A percentile compares a stretch with the other conserved stretches of the same genome.
These are phyloP conservation scores for Ascidia mentula DNA, from an alignment of 23 tunicate species.

Conservation along the genomic window DNA sequence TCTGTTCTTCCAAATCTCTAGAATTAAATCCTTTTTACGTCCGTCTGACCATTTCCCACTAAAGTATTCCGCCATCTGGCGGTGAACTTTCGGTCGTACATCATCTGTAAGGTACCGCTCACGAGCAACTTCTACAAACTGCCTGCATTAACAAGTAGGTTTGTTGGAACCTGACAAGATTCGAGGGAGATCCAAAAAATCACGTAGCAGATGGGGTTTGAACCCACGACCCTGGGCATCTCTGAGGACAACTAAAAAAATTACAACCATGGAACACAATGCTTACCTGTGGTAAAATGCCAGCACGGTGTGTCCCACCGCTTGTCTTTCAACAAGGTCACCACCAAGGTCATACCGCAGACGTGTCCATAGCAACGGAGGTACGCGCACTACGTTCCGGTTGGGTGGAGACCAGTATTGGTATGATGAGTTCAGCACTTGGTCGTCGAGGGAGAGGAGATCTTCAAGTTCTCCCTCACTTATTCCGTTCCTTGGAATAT, in stretches of 20 bases:
- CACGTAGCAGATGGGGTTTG: too few species aligned
- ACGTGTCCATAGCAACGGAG: conserved; percentile 60
- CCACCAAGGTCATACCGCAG: conserved; percentile 47
- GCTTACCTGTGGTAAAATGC: conserved; percentile 68
- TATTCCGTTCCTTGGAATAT: conserved; percentile 58
- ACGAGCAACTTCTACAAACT: conserved; percentile 72
- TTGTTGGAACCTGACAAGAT: too few species aligned
- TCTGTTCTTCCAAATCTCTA: conserved; percentile 69
- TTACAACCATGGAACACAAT: not conserved
- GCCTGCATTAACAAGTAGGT: too few species aligned
- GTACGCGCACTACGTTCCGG: conserved; percentile 48
- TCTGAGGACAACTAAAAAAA: too few species aligned
- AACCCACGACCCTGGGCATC: too few species aligned
- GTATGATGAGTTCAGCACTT: conserved; percentile 50
- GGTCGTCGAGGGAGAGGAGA: conserved; percentile 75
- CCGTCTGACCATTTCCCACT: conserved; percentile 70
- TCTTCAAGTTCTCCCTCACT: conserved; percentile 70
- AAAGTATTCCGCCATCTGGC: conserved; percentile 51
- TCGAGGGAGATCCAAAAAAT: too few species aligned
- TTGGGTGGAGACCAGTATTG: conserved; percentile 79
- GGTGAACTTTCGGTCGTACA: conserved; percentile 25
- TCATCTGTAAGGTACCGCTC: conserved; percentile 45
- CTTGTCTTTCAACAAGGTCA: conserved; percentile 79
- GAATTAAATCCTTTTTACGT: conserved; percentile 40
- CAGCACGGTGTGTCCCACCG: conserved; percentile 67